Percentiles rank a stretch among this genome's conserved stretches.
Conservation (phyloP, 2,888 invertebrate species). For the Drosophila percnosoma region DNA sequence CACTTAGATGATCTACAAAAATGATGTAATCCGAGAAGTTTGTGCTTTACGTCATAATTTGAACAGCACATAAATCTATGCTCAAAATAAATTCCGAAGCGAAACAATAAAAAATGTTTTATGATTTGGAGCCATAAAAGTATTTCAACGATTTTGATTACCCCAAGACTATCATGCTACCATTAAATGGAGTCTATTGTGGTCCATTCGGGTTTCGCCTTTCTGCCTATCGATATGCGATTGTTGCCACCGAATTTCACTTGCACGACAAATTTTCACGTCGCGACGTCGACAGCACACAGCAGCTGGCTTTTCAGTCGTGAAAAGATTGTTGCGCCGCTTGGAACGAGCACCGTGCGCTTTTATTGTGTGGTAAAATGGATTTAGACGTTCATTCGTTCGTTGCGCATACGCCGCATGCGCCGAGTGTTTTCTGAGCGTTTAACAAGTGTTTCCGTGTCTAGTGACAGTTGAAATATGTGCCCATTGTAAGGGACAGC, state of each 20-base stretch:
- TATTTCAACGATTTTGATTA: background rate
- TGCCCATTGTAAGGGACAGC: slow-evolving; percentile 1
- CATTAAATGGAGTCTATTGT: background rate
- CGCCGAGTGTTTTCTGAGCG: slow-evolving; percentile 40
- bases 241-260: slow-evolving; percentile 29
- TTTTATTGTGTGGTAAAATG: slow-evolving; percentile 42
- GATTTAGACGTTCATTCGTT: slow-evolving; percentile 21
- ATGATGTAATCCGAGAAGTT: background rate
- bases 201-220: background rate
- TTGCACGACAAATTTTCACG: slow-evolving; percentile 62
- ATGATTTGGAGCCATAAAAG: background rate
- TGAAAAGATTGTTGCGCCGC: slow-evolving; percentile 69
- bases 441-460: slow-evolving; percentile 62
- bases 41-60: background rate
- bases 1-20: background rate
- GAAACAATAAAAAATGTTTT: background rate
- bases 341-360: slow-evolving; percentile 64
- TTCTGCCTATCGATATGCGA: slow-evolving; percentile 55
- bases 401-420: slow-evolving; percentile 67
- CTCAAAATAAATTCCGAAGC: background rate
- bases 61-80: background rate
- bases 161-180: background rate
- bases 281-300: slow-evolving; percentile 18
- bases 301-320: slow-evolving; percentile 60
- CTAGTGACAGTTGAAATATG: slow-evolving; percentile 31